Conservation (phyloP, 2,888 invertebrate species). For the Dorcus parallelipipedus region DNA sequence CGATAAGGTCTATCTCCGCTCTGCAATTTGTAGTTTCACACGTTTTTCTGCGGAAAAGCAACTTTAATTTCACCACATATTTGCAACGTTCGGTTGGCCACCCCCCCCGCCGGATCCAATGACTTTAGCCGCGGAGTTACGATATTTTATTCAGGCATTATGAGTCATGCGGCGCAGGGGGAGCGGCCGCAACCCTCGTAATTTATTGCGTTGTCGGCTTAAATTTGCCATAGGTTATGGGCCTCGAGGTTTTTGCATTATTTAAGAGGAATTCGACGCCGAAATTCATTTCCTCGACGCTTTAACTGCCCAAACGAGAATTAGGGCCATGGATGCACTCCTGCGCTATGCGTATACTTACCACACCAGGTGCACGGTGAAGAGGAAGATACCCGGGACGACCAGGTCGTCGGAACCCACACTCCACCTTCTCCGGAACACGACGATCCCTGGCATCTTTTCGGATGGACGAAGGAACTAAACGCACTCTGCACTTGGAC, state of each 20-base stretch:
- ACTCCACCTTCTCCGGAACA: constrained; percentile 81
- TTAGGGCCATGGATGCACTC: not conserved
- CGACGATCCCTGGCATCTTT: constrained; percentile 80
- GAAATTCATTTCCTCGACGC: not conserved
- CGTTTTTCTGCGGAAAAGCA: not conserved
- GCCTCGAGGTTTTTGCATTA: not conserved
- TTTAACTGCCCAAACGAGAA: not conserved
- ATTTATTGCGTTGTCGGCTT: not conserved
- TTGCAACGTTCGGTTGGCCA: not conserved
- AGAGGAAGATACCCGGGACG: constrained; percentile 75
- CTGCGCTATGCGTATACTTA: constrained; percentile 49
- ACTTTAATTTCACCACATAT: not conserved
- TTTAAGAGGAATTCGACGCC: not conserved
- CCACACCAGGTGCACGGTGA: constrained; percentile 75
- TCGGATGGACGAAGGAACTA: not conserved
- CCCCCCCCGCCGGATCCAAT: not conserved
- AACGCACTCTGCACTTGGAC: not conserved
- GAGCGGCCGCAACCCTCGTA: not conserved
- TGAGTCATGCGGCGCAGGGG: not conserved
- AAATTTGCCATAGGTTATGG: not conserved
- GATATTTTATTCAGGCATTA: not conserved
- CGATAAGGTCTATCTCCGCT: no score
- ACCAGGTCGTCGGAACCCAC: constrained; percentile 86
- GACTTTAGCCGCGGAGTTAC: not conserved
- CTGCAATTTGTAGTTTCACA: no score